phyloP scores from a whole-genome alignment of 2,797 vertebrate genomes.

The Phrynocephalus guinanensis region DNA sequence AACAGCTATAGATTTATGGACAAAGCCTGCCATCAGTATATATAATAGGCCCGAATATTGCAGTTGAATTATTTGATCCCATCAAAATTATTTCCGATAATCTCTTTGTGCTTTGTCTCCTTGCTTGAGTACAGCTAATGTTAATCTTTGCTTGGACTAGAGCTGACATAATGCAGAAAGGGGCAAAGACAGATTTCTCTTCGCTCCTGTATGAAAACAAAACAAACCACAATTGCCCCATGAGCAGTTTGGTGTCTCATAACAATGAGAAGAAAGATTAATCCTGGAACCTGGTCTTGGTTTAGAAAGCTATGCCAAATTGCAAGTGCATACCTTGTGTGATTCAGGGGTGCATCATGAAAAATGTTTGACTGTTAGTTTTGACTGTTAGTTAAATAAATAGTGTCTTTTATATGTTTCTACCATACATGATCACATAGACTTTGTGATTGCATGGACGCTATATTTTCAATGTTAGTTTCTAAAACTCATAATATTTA shows the following conservation, averaged over 20 bases:
- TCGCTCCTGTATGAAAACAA: not conserved
- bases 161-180: not conserved
- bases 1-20: conserved; percentile 49
- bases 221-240: too few species aligned
- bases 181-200: not conserved
- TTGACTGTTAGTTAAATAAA: too few species aligned
- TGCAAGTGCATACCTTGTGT: conserved; percentile 50
- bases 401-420: too few species aligned
- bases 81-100: not conserved
- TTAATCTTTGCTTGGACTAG: conserved; percentile 15
- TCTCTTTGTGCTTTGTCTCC: not conserved
- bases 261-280: not conserved
- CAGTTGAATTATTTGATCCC: conserved; percentile 35
- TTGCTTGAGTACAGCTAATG: conserved; percentile 7
- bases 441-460: too few species aligned
- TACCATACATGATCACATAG: too few species aligned
- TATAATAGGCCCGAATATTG: conserved; percentile 59
- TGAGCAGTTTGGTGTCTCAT: not conserved
- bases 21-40: conserved; percentile 53
- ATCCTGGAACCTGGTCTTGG: not conserved
- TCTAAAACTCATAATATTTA: too few species aligned
- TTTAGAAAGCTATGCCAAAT: conserved; percentile 35
- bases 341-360: conserved; percentile 33
- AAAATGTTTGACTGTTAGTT: conserved; percentile 10
- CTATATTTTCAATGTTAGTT: too few species aligned